These are phyloP conservation scores for Hiodon tergisus DNA, from an alignment of 2,113 vertebrate genomes.

Conservation along the genomic window DNA sequence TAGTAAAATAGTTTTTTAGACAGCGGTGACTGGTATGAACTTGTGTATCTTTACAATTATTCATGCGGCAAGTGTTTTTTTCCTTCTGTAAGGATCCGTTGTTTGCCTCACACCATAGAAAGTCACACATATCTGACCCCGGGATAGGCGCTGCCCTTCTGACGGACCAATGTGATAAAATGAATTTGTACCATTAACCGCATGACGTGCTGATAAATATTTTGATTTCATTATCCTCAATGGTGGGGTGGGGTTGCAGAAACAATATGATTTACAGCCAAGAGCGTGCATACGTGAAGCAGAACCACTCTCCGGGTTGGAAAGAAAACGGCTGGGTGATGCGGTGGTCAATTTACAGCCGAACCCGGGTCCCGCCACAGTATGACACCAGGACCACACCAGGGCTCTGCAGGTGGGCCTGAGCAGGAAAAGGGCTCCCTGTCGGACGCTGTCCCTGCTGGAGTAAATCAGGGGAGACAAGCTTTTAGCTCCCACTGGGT, in stretches of 20 bases:
- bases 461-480: slow-evolving; percentile 36
- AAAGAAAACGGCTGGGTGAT: not conserved
- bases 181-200: not conserved
- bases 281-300: not conserved
- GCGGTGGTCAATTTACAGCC: not conserved
- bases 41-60: no score
- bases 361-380: not conserved
- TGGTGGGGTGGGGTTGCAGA: not conserved
- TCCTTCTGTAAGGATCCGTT: no score
- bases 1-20: slow-evolving; percentile 43
- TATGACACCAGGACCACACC: not conserved
- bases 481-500: slow-evolving; percentile 37
- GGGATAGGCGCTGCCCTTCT: not conserved
- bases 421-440: not conserved
- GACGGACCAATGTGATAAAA: not conserved
- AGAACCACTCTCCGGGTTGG: no score
- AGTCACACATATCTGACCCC: no score
- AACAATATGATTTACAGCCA: not conserved
- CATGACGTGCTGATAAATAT: not conserved
- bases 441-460: fast-evolving
- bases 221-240: not conserved
- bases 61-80: no score
- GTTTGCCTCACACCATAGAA: no score
- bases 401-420: slow-evolving; percentile 1
- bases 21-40: not conserved